Percentiles rank a stretch among this genome's conserved stretches.
phyloP scores from a whole-genome alignment of 2,113 vertebrate genomes.

The Sceloporus undulatus region DNA sequence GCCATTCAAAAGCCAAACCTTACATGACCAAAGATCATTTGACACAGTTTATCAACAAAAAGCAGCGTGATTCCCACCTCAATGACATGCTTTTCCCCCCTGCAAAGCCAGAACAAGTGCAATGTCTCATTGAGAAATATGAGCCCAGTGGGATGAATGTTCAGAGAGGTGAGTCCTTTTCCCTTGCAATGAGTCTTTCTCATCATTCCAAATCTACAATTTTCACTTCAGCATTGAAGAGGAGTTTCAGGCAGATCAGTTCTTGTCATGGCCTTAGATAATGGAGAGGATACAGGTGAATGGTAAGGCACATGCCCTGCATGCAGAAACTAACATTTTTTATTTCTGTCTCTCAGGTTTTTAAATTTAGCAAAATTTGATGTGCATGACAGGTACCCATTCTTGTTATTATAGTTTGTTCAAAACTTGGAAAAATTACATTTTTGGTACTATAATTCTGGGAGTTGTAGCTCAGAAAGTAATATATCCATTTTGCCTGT shows the following conservation, averaged over 20 bases:
- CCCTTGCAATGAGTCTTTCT: not conserved
- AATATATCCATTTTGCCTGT: too few relatives aligned
- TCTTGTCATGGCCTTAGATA: not conserved
- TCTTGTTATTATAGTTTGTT: too few relatives aligned
- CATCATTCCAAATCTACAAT: not conserved
- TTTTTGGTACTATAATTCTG: too few relatives aligned
- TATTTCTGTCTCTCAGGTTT: too few relatives aligned
- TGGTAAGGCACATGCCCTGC: too few relatives aligned
- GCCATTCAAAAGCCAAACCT: slow-evolving; percentile 90
- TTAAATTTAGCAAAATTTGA: too few relatives aligned
- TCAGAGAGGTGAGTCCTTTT: slow-evolving; percentile 86
- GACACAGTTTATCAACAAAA: slow-evolving; percentile 95
- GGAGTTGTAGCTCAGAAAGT: too few relatives aligned
- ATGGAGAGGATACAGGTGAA: not conserved
- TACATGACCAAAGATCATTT: slow-evolving; percentile 97
- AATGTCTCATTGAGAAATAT: slow-evolving; percentile 93
- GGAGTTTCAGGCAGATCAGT: not conserved
- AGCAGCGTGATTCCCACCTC: slow-evolving; percentile 91
- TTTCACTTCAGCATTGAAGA: not conserved
- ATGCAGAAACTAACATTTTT: too few relatives aligned
- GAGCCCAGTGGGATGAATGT: slow-evolving; percentile 86
- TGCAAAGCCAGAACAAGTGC: slow-evolving; percentile 89
- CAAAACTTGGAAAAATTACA: too few relatives aligned
- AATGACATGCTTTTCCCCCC: slow-evolving; percentile 92
- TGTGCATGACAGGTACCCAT: too few relatives aligned